Evolutionary conservation across 2,888 invertebrate genomes (phyloP), one percentile per base, ranked within the genome.

Genomic region (Apantesis nais): DNA sequence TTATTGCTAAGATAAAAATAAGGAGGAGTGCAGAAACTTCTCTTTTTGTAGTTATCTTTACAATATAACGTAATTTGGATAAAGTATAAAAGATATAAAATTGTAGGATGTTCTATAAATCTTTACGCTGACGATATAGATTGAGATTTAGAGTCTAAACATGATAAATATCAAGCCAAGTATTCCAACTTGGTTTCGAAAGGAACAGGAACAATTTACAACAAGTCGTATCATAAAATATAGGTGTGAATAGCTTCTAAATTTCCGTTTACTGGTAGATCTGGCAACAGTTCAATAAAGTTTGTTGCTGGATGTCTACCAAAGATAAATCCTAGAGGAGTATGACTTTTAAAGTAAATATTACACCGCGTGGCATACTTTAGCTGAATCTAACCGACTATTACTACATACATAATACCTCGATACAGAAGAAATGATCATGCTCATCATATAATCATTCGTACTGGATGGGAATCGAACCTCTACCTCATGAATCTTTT

Each of bases 201-300:
- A 62, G 37, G 16, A 25, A 37, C 19, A 55, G n/a, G 66, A 37
- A 55, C 62, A 63, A 67, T 63, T 67, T 71, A 60, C 60, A 64
- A 11, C 19, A 44, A 66, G 44, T 55, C 71, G 69, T 9, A 52
- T 67, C 41, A 62, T 62, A 41, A 55, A 68, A 29, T 37, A 65
- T 67, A 64, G 71, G 71, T 71, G 60, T 63, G 44, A 52, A 71
- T 60, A 39, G 29, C 62, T 63, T 41, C 25, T 29, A 37, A 71
- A 58, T 22, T 34, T 25, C 22, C 48, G 16, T 67, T 48, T 64
- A 64, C 66, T 31, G 39, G 37, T 12, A 48, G 44, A 58, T 71
- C 67, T 71, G 71, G 71, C 71, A 68, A 74, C 62, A 52, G 62
- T 60, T 69, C 66, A 67, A 62, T 58, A 71, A 75, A 70, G 63